Conservation (phyloP, 2,797 vertebrate species). For the Nyctalus aviator region DNA sequence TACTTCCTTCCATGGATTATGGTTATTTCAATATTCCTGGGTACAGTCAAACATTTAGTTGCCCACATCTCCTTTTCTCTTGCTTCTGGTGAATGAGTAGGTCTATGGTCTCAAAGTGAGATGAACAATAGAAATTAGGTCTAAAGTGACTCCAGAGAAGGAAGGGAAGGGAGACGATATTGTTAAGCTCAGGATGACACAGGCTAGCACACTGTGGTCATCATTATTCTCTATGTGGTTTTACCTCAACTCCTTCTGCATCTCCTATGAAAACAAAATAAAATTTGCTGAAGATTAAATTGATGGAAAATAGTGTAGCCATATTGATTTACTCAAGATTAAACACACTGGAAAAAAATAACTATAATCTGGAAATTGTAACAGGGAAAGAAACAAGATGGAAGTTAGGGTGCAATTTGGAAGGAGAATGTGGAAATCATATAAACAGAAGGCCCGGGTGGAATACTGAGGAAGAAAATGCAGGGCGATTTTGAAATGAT, state of each 20-base stretch:
- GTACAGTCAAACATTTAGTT: conserved; percentile 31
- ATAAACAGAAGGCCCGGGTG: neutral
- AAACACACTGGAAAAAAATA: conserved; percentile 43
- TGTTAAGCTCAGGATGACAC: neutral
- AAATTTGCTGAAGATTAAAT: conserved; percentile 53
- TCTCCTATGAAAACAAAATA: conserved; percentile 43
- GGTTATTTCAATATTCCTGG: conserved; percentile 38
- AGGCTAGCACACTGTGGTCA: too few species aligned
- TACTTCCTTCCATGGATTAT: neutral
- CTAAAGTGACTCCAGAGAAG: neutral
- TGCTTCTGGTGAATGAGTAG: conserved; percentile 11
- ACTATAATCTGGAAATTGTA: conserved; percentile 57
- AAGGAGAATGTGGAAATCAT: conserved; percentile 21
- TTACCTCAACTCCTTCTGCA: neutral
- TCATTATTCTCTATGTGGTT: neutral
- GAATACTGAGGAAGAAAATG: neutral
- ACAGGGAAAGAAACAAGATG: conserved; percentile 12
- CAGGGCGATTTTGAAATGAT: neutral
- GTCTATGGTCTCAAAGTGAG: neutral
- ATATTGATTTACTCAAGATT: conserved; percentile 62
- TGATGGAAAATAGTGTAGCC: conserved; percentile 41
- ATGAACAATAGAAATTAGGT: neutral
- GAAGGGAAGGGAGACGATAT: neutral
- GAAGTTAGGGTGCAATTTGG: conserved; percentile 33
- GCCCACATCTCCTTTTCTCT: neutral